Conservation (phyloP, 2,888 invertebrate genomes). For the Calliscelio sp. region DNA sequence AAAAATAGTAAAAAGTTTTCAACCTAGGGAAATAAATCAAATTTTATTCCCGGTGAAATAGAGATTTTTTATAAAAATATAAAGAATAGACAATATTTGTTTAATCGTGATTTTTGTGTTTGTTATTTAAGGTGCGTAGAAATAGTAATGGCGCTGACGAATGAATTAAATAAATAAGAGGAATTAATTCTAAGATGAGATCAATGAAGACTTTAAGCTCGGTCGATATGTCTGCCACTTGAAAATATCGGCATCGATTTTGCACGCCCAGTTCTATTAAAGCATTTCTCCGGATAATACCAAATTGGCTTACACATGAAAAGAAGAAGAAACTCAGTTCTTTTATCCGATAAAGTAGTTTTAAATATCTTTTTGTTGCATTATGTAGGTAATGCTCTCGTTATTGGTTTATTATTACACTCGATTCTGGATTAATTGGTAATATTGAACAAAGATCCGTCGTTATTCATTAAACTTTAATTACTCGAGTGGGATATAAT, state of each 20-base stretch:
- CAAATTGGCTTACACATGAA: slow-evolving; percentile 18
- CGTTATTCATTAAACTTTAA: too few species aligned
- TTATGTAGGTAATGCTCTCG: too few species aligned
- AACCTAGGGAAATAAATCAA: neutral
- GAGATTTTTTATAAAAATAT: too few species aligned
- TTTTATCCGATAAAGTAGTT: neutral
- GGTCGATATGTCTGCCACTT: slow-evolving; percentile 21
- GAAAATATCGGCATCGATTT: slow-evolving; percentile 58
- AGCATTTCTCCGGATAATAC: slow-evolving; percentile 18
- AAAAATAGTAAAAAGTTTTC: neutral
- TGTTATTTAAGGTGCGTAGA: too few species aligned
- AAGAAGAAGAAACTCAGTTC: neutral
- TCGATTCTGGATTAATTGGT: too few species aligned
- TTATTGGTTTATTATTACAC: too few species aligned
- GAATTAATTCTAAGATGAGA: neutral
- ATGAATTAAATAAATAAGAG: slow-evolving; percentile 10
- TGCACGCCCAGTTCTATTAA: slow-evolving; percentile 49
- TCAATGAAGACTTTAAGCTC: slow-evolving; percentile 7
- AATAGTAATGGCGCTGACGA: too few species aligned
- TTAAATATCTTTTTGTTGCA: neutral
- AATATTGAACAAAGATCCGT: too few species aligned
- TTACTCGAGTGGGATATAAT: too few species aligned
- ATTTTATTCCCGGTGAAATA: too few species aligned
- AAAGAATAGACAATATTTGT: neutral
- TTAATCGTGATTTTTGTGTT: too few species aligned